A percentile compares a stretch with the other conserved stretches of the same genome.
Conservation (phyloP, 2,797 vertebrate species). For the Alosa sapidissima region DNA sequence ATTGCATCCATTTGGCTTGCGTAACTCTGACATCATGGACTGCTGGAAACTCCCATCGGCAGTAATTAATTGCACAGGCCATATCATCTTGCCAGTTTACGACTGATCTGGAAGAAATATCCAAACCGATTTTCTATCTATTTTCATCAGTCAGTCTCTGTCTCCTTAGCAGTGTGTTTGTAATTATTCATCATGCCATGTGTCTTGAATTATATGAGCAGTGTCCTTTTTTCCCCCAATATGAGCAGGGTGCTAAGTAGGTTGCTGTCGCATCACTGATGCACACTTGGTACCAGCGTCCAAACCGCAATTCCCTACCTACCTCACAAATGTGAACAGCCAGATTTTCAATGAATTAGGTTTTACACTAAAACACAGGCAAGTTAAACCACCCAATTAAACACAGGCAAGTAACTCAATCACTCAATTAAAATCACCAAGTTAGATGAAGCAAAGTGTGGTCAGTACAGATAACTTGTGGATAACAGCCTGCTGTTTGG, state of each 20-base stretch:
- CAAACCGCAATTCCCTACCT: conserved; percentile 32
- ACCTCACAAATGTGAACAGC: not conserved
- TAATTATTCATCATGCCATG: conserved; percentile 46
- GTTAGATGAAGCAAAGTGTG: not conserved
- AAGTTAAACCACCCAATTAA: not conserved
- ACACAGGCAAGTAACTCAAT: not conserved
- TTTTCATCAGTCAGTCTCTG: not conserved
- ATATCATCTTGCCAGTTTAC: not conserved
- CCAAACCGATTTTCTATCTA: not conserved
- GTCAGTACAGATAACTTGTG: not conserved
- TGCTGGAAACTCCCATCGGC: not conserved
- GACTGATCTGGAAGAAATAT: not conserved
- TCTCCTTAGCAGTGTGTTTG: not conserved
- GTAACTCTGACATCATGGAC: not conserved
- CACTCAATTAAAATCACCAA: not conserved
- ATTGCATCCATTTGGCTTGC: not conserved
- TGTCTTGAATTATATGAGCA: conserved; percentile 60
- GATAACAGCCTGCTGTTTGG: not conserved
- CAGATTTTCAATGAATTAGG: conserved; percentile 48
- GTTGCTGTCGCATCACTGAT: conserved; percentile 53
- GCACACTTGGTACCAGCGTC: conserved; percentile 30
- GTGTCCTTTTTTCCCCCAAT: not conserved
- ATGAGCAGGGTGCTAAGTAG: conserved; percentile 22
- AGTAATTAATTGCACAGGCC: not conserved
- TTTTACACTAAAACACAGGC: conserved; percentile 34